A percentile compares a stretch with the other conserved stretches of the same genome.
Conservation (phyloP, 2,888 invertebrate species). For the Lepeophtheirus nordmannii region DNA sequence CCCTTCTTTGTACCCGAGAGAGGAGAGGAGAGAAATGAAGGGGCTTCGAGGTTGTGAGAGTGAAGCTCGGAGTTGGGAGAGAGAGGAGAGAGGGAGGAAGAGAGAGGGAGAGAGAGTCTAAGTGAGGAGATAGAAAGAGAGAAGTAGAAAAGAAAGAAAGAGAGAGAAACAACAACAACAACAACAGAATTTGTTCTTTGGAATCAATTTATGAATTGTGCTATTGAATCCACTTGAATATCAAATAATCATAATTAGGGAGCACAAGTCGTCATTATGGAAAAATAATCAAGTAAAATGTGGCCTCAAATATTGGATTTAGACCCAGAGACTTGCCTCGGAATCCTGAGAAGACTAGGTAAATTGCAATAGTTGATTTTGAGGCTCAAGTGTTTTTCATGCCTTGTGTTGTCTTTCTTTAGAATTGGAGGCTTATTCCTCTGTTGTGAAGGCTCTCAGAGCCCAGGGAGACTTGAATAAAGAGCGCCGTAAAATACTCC, state of each 20-base stretch:
- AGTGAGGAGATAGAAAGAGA: neutral
- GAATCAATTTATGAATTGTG: too few relatives aligned
- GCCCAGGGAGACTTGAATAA: slow-evolving; percentile 75
- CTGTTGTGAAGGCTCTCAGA: slow-evolving; percentile 72
- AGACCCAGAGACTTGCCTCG: slow-evolving; percentile 3
- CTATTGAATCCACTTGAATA: too few relatives aligned
- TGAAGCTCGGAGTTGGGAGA: too few relatives aligned
- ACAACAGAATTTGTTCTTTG: neutral
- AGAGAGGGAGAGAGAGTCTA: neutral
- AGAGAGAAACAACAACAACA: neutral
- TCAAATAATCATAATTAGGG: too few relatives aligned
- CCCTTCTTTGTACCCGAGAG: too few relatives aligned
- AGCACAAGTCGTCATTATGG: too few relatives aligned
- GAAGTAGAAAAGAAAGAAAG: neutral
- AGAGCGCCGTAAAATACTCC: slow-evolving; percentile 64
- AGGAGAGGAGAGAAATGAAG: too few relatives aligned
- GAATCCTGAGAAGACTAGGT: slow-evolving; percentile 15
- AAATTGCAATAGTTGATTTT: neutral
- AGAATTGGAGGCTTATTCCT: slow-evolving; percentile 84
- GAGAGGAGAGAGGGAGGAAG: neutral
- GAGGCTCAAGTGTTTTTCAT: too few relatives aligned
- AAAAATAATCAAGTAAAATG: neutral
- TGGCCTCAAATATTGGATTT: slow-evolving; percentile 15
- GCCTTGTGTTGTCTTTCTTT: slow-evolving; percentile 31
- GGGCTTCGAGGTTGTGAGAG: too few relatives aligned